These are phyloP conservation scores for Falco biarmicus DNA, from an alignment of 2,797 vertebrate species.

Conservation along the genomic window DNA sequence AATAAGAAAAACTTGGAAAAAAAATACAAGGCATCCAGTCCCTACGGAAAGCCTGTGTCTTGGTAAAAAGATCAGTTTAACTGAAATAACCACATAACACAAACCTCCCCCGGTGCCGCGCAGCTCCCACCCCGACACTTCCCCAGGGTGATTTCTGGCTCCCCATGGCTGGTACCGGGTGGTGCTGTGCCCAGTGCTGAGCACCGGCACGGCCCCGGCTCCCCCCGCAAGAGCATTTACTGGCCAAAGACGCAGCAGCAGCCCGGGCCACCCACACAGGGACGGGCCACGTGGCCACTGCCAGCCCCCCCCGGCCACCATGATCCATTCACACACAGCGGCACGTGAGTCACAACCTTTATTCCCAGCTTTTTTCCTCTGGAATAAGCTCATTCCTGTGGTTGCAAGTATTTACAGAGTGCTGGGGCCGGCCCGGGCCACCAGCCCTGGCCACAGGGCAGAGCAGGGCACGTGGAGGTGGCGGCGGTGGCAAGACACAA, in stretches of 20 bases:
- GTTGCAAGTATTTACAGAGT: not conserved
- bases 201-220: not conserved
- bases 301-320: not conserved
- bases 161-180: accelerated
- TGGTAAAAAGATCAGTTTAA: accelerated
- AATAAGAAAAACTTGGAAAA: not conserved
- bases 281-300: accelerated
- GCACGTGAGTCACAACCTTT: conserved; percentile 6
- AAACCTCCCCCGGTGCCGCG: accelerated
- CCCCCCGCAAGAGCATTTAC: not conserved
- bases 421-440: not conserved
- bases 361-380: not conserved
- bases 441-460: not conserved
- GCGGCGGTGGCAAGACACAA: not conserved
- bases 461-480: not conserved
- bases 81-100: accelerated
- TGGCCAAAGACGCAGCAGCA: not conserved
- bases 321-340: accelerated
- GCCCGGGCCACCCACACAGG: accelerated
- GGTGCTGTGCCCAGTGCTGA: accelerated
- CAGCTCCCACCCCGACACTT: accelerated
- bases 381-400: not conserved
- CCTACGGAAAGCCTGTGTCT: not conserved
- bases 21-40: no score
- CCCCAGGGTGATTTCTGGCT: not conserved